Base-by-base conservation (phyloP, 2,797 vertebrate species). In the Coregonus ussuriensis region DNA sequence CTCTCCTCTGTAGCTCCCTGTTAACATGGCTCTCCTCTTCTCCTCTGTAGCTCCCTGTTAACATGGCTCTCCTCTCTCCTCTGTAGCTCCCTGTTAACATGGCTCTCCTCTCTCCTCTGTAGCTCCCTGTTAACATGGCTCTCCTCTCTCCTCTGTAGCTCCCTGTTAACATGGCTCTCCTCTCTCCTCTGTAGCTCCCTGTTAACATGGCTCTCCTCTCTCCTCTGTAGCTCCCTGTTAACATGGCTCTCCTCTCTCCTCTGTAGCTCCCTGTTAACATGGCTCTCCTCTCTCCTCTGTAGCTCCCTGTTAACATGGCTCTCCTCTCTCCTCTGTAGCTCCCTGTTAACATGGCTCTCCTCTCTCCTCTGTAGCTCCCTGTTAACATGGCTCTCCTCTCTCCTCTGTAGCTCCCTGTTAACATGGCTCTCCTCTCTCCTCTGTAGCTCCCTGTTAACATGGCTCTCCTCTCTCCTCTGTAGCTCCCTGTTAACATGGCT, bases 151-250 rank as follows among this genome's bases (percentile, higher is more conserved):
- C 85, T 21, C 91, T 1, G 0, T 9, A 99, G 98, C 81, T 94
- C 93, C n/a, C 97, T 99, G 90, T 99, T 99, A n/a, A 25, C 37
- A 2, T 41, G 37, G 37, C 37, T 41, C 37, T 41, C 2, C 37
- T 9, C 37, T 25, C 25, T 37, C 1, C 6, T 41, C 37, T 41
- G 37, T 41, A 41, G 37, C 37, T 7, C 6, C 37, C 0, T 56
- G 51, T 29, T 37, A 63, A 54, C 9, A 0, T 77, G 56, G 15
- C 47, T 80, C 74, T 62, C 25, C 25, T 25, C 25, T 81, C 25
- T 82, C 77, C 85, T 21, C 91, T 1, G 0, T 9, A 99, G 98
- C 81, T 94, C 93, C n/a, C 97, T 99, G 90, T 99, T 99, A n/a
- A 25, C 37, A 2, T 41, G 37, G 37, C 37, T 41, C 37, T 41